Evolutionary conservation across 2,888 invertebrate species (phyloP).

Genomic region (Neria commutata): DNA sequence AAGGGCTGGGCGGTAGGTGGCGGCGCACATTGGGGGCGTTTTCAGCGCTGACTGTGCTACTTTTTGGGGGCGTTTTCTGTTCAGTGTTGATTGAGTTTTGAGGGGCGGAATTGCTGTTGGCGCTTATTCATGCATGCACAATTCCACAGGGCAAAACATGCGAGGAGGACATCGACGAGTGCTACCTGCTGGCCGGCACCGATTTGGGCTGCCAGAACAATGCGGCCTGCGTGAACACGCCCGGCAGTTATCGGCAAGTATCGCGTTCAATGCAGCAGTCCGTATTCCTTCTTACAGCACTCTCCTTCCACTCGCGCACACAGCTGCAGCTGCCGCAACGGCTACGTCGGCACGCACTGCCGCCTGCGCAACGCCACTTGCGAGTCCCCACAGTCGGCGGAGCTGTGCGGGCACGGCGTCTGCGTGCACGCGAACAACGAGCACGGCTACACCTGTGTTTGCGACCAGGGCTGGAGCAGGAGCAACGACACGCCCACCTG

Average conservation of each 20-base stretch:
- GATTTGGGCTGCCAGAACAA: conserved; percentile 91
- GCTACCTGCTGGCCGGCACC: conserved; percentile 76
- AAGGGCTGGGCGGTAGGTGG: conserved; percentile 67
- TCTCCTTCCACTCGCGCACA: conserved; percentile 10
- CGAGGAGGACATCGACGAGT: conserved; percentile 85
- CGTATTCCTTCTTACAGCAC: neutral
- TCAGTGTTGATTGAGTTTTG: neutral
- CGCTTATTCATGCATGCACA: neutral
- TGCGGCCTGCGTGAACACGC: conserved; percentile 79
- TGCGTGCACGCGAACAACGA: conserved; percentile 73
- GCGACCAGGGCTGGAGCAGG: conserved; percentile 90
- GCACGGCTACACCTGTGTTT: conserved; percentile 77
- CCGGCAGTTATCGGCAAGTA: conserved; percentile 76
- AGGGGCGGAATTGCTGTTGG: conserved; percentile 19
- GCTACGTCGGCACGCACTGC: conserved; percentile 85
- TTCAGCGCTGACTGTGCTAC: neutral
- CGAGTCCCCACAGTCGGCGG: conserved; percentile 69
- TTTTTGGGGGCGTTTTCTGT: neutral
- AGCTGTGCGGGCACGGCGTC: conserved; percentile 86
- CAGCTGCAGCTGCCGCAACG: conserved; percentile 77
- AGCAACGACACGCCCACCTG: conserved; percentile 72
- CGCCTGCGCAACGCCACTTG: conserved; percentile 77
- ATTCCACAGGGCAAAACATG: conserved; percentile 71
- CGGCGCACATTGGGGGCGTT: conserved; percentile 4
- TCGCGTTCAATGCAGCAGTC: too few species aligned